Base-by-base conservation (phyloP, 2,113 vertebrate genomes). In the Forbesichthys agassizii region DNA sequence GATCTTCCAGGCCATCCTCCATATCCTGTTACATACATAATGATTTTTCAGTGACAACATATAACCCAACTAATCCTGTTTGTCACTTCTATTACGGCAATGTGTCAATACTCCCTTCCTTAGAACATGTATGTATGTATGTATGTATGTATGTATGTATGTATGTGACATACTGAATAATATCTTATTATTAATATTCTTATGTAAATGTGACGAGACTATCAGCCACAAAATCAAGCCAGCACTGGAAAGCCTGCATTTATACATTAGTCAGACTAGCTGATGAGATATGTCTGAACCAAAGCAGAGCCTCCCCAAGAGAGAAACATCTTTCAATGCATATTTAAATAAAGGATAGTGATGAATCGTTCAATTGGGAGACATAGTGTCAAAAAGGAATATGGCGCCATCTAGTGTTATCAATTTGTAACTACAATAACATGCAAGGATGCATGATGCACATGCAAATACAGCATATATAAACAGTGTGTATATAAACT, bases 1-100 rank as follows among this genome's bases (percentile, higher is more conserved):
- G 71, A 33, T 93, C 91, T 51, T 92, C 90, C 3, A 93, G 74
- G 56, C 91, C 88, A 48, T 93, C 92, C 11, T 93, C 93, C 69
- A 88, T 90, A 51, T 94, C 93, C 88, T 93, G 86, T 66, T 48
- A 78, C 6, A 79, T 54, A 69, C 75, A 78, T 13, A 79, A 66
- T 48, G 64, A 33, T 54, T 20, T 18, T 14, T 16, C 12, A n/a
- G 13, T 9, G 9, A 16, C 11, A n/a, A 56, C 10, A 56, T 20
- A 18, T 56, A 18, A 56, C 20, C 20, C 11, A 60, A 10, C 4
- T 14, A 12, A 12, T 5, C 20, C 33, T 36, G 7, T 33, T 13
- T 14, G 33, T 18, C 6, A 60, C 13, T 3, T 33, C 33, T 42
- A 42, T 42, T 42, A 42, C 36, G 36, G 3, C 11, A 60, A 8